A percentile compares a stretch with the other conserved stretches of the same genome.
Conservation (phyloP, 2,113 vertebrate species). For the Melanocharis versteri region DNA sequence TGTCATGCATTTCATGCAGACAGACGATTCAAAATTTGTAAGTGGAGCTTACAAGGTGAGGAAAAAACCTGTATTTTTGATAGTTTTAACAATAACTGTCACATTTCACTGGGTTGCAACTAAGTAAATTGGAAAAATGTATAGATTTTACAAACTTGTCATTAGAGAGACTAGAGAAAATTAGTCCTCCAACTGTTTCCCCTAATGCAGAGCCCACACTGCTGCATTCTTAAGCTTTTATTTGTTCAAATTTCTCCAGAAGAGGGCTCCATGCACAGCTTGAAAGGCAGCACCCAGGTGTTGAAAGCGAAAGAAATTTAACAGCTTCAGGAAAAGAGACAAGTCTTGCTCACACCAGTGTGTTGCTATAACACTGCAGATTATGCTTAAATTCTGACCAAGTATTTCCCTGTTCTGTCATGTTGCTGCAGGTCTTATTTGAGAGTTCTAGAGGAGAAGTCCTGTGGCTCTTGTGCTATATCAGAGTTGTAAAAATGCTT, state of each 20-base stretch:
- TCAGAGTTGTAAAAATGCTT: background rate
- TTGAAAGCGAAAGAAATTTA: conserved; percentile 2
- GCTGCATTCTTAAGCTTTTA: conserved; percentile 6
- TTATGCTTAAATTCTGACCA: background rate
- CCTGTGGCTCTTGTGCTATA: background rate
- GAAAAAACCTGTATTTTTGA: rapidly evolving
- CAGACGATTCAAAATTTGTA: background rate
- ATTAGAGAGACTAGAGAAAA: background rate
- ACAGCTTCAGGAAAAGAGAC: background rate
- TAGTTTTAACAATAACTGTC: background rate
- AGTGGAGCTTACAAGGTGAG: background rate
- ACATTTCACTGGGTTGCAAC: background rate
- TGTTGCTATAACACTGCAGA: background rate
- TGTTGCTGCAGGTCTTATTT: background rate
- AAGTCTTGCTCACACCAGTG: background rate
- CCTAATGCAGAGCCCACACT: background rate
- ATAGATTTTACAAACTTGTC: background rate
- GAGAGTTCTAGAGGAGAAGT: background rate
- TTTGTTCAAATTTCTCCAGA: conserved; percentile 75
- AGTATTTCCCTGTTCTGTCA: background rate
- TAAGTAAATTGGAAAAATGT: background rate
- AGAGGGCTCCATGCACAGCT: conserved; percentile 80
- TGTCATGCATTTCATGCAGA: background rate
- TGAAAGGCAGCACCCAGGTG: conserved; percentile 50
- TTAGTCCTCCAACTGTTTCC: background rate